Base-by-base conservation (phyloP, 2,888 invertebrate genomes). In the Agrotis clavis region DNA sequence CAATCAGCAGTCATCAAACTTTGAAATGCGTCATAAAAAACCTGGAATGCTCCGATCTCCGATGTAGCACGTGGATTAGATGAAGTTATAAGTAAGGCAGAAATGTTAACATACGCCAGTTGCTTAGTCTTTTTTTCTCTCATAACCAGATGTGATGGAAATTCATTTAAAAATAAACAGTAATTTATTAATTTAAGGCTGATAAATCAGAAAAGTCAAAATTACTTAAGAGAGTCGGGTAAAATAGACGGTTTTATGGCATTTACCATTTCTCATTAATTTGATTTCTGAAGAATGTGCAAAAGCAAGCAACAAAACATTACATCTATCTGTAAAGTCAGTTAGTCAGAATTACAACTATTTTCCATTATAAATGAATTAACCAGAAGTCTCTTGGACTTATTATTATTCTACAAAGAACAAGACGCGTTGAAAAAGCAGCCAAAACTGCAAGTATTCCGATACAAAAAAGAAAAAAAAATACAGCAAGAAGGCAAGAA, bases 1-100 rank as follows among this genome's bases (percentile, higher is more conserved):
- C 66, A 75, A 78, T 72, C 47, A 21, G 13, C 45, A 74, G 64
- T 45, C 56, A 45, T 74, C 51, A 56, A 70, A 75, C 57, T 57
- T 57, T 51, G 47, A 19, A 70, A 78, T 76, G 53, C 65, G 48
- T 71, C 63, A 59, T 79, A 81, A 79, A 81, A 71, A 71, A 47
- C 18, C 25, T 47, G 53, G 81, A 81, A 78, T 71, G 61, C 35
- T 71, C 53, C 14, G 35, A 56, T 66, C 14, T 21, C 59, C 11
- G 16, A 54, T 35, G 41, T 41, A 41, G 41, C 60, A 53, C 50
- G 13, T 25, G 48, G 19, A 41, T 63, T 63, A 54, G 67, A 73
- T 79, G 21, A 53, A 53, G 21, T 30, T n/a, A n/a, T 48, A 59
- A 59, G 62, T 59, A 77, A 77, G 19, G 41, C 78, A 57, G 67